phyloP scores from a whole-genome alignment of 1,140 invertebrate species.

The Paracyclopina nana region DNA sequence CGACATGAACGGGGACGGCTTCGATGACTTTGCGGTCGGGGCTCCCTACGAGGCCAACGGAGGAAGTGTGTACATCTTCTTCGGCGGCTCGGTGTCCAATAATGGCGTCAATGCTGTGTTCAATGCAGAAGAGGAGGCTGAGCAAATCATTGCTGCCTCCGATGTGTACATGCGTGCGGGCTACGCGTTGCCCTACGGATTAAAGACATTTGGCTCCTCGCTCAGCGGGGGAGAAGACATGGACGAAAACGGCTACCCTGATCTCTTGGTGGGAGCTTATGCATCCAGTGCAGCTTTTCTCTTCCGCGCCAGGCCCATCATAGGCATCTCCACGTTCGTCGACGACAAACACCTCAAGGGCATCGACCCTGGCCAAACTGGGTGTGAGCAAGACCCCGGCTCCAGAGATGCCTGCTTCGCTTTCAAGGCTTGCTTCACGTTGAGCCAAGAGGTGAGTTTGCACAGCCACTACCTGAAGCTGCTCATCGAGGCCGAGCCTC shows the following conservation, averaged over 20 bases:
- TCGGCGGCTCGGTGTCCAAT: conserved; percentile 52
- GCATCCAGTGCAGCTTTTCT: conserved; percentile 13
- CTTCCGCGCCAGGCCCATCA: conserved; percentile 52
- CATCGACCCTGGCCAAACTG: conserved; percentile 53
- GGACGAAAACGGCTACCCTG: conserved; percentile 69
- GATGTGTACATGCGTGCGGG: conserved; percentile 26
- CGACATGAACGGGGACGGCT: conserved; percentile 77
- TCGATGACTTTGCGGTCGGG: conserved; percentile 72
- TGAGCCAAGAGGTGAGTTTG: conserved; percentile 38
- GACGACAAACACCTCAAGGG: conserved; percentile 39
- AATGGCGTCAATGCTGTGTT: conserved; percentile 43
- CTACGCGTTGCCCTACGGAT: conserved; percentile 11
- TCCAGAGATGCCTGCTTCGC: conserved; percentile 59
- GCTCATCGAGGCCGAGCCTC: conserved; percentile 51
- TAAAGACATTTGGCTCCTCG: conserved; percentile 68
- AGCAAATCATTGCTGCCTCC: conserved; percentile 34
- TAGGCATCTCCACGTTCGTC: conserved; percentile 46
- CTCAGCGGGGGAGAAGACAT: conserved; percentile 70
- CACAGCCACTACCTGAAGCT: conserved; percentile 39
- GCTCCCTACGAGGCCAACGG: conserved; percentile 70
- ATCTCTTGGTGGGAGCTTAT: conserved; percentile 14
- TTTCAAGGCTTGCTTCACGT: conserved; percentile 65
- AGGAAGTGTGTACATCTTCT: conserved; percentile 58
- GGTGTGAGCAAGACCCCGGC: conserved; percentile 41
- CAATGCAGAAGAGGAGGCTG: conserved; percentile 19